Evolutionary conservation across 2,888 invertebrate genomes (phyloP), one percentile per base, ranked within the genome.

Genomic region (Dryomyza anilis): DNA sequence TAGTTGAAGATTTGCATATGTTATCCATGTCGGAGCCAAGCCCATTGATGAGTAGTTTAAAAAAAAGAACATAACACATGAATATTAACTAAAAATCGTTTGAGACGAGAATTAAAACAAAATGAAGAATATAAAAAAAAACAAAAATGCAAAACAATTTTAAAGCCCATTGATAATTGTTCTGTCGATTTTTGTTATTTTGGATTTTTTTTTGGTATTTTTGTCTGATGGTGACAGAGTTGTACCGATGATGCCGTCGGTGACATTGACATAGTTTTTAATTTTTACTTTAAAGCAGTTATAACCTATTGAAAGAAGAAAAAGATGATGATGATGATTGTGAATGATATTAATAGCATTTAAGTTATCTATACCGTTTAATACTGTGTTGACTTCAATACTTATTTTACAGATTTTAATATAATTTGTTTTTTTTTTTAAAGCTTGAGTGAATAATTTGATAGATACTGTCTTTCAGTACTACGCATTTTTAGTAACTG

Each of bases 181-280:
- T 43, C 16, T 12, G 3, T 19, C n/a, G 16, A 5, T 29, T 53
- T 30, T 53, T 16, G 29, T 53, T 53, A 16, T 33, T 3, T 25
- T 46, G 23, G 21, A 46, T 19, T 23, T 23, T 14, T 23, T n/a
- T n/a, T 23, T 7, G 14, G 3, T 5, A 10, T n/a, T 6, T 33
- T 8, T 19, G 30, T 55, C 16, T 36, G 7, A 21, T 33, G 29
- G 7, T 33, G 36, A 1, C 19, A 50, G n/a, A 21, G 14, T n/a
- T n/a, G n/a, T n/a, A n/a, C n/a, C n/a, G 2, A 25, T n/a, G 25
- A 36, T 19, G 4, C 21, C n/a, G 25, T 14, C n/a, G 33, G 19
- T 55, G 55, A 55, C 45, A 58, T 58, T 45, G 58, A 45, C 58
- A 58, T 27, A 58, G 45, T 58, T 58, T 58, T 19, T 3, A 23